Base-by-base conservation (phyloP, 2,113 vertebrate genomes). In the Chaetops frenatus region DNA sequence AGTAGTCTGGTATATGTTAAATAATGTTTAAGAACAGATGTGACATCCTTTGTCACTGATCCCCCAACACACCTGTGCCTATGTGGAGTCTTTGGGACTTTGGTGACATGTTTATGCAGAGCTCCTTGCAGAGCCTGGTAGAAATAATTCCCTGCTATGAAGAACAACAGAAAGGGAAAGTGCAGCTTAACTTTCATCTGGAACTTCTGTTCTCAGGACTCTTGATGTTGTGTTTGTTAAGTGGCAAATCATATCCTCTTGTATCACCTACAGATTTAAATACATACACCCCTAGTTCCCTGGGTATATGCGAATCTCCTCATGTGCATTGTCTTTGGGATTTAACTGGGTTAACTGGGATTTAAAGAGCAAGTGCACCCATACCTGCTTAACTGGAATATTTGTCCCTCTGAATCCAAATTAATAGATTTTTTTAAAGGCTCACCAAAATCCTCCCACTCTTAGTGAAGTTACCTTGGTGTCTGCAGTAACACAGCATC, bases 161-260 rank as follows among this genome's bases (percentile, higher is more conserved):
- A 27, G 17, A 77, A 35, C 2, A 25, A 33, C 10, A 45, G 29
- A 74, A 58, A n/a, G 24, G 60, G 53, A 79, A 86, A 85, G 38
- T 9, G 22, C 10, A 45, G 6, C n/a, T 86, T 73, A 80, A 36
- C 29, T 77, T 80, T 69, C n/a, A 45, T 18, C 38, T 73, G 51
- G 23, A 44, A 61, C 40, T 28, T 50, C 61, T n/a, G 24, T n/a
- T 35, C 51, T 42, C 15, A 9, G 38, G 50, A 36, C n/a, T 66
- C 74, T 5, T 29, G n/a, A 66, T 74, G 35, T 5, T 76, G 12
- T 22, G 15, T 88, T 56, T 47, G 10, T 3, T 36, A 51, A 74
- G 14, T 23, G 13, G 5, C 13, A 8, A 5, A 4, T 18, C 45
- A 44, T 11, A 79, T 35, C 25, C 1, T 0, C 33, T 57, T 38